Evolutionary conservation across 1,140 invertebrate genomes (phyloP), one percentile per base, ranked within the genome.

Genomic region (Ostrea edulis): DNA sequence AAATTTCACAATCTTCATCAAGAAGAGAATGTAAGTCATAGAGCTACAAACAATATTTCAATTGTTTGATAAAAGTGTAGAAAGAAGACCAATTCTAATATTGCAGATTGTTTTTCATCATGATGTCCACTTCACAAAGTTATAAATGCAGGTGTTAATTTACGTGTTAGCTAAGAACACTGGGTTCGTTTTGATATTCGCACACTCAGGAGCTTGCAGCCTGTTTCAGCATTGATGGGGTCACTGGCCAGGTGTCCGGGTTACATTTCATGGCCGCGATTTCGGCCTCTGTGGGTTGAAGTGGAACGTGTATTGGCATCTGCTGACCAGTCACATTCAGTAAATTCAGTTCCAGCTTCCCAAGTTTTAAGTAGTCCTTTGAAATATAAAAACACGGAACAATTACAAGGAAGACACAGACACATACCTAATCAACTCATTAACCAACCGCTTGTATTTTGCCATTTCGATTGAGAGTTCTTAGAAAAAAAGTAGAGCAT

Each of bases 241-340:
- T 94, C 7, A 94, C 93, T n/a, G 94, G 94, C 94, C 94, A 94
- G 12, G 90, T 65, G 58, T 94, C 94, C 11, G 94, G 94, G 51
- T 93, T 93, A 88, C 91, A 94, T 2, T 92, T 86, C 54, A 92
- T 91, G 0, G 92, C 90, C 44, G 91, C 87, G 22, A 92, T 65
- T 83, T 94, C 93, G 11, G 91, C 93, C 5, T 90, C 87, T 22
- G 91, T 82, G 0, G 88, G 88, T 0, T 68, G 58, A 25, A 82
- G 44, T 2, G 90, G 91, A 29, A 90, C 55, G 77, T 94, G 93
- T n/a, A 94, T 91, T 11, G 90, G 91, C 91, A 92, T 92, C 82
- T 90, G 88, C 53, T 87, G 84, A 11, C 94, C 94, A 25, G 91
- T 91, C 12, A 94, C 87, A 58, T 91, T 93, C 84, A 95, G 89